phyloP scores from a whole-genome alignment of 2,888 invertebrate species.

The Epinotia demarniana region DNA sequence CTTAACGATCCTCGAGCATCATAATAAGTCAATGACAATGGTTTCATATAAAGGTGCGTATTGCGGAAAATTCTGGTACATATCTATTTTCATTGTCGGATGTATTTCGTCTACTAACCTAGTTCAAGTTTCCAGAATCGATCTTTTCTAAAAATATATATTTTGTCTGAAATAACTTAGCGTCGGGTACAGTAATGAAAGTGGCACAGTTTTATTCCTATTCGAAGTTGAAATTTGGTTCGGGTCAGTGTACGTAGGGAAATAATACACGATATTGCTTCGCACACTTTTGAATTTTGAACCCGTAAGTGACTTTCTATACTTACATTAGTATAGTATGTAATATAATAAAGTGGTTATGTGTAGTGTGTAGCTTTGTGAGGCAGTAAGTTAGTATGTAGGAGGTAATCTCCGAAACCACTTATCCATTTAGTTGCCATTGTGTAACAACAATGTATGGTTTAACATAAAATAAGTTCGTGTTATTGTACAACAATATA shows the following conservation, averaged over 20 bases:
- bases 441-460: too few relatives aligned
- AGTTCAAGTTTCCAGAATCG: slow-evolving; percentile 32
- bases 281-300: neutral
- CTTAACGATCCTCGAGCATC: too few relatives aligned
- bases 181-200: slow-evolving; percentile 10
- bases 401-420: too few relatives aligned
- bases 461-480: neutral
- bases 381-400: too few relatives aligned
- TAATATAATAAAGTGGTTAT: too few relatives aligned
- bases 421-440: too few relatives aligned
- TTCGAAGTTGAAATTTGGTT: neutral
- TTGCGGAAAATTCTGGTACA: neutral
- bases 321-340: too few relatives aligned
- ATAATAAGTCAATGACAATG: too few relatives aligned
- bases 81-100: neutral
- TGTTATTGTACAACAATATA: neutral
- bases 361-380: too few relatives aligned
- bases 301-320: neutral
- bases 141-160: slow-evolving; percentile 39
- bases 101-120: slow-evolving; percentile 29
- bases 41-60: too few relatives aligned
- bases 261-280: too few relatives aligned
- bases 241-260: neutral
- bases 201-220: slow-evolving; percentile 13
- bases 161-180: slow-evolving; percentile 16